phyloP scores from a whole-genome alignment of 1,140 invertebrate genomes.

The Rhagoletis zephyria region DNA sequence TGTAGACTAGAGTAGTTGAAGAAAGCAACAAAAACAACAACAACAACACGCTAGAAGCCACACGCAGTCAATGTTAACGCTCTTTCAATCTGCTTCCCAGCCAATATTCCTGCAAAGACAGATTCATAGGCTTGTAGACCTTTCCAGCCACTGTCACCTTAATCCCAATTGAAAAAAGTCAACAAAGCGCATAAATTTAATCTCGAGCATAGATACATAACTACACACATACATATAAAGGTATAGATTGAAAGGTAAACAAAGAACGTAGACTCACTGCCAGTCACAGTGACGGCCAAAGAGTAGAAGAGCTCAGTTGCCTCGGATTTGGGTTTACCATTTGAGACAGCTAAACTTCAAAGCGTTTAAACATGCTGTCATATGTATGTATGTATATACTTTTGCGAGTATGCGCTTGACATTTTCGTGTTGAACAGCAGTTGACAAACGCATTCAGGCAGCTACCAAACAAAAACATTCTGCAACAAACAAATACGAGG shows the following conservation, averaged over 20 bases:
- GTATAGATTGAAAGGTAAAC: not conserved
- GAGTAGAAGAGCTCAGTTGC: not conserved
- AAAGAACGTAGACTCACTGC: not conserved
- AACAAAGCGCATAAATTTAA: slow-evolving; percentile 54
- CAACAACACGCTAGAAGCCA: not conserved
- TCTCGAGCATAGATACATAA: not conserved
- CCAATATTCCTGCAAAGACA: not conserved
- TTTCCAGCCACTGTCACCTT: slow-evolving; percentile 3
- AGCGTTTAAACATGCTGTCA: not conserved
- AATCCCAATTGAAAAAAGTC: slow-evolving; percentile 55
- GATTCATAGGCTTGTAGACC: not conserved
- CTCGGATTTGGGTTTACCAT: not conserved
- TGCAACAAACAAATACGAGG: not conserved
- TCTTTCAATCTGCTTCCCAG: not conserved
- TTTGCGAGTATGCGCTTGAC: not conserved
- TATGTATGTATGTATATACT: not conserved
- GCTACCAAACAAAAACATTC: not conserved
- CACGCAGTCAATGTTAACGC: not conserved
- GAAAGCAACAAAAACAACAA: not conserved
- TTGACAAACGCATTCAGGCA: slow-evolving; percentile 17
- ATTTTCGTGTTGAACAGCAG: slow-evolving; percentile 20
- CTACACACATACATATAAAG: no score
- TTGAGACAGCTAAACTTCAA: slow-evolving; percentile 36
- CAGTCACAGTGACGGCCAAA: not conserved
- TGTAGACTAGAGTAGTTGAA: not conserved